phyloP scores from a whole-genome alignment of 2,113 vertebrate species.

The Pyxicephalus adspersus region DNA sequence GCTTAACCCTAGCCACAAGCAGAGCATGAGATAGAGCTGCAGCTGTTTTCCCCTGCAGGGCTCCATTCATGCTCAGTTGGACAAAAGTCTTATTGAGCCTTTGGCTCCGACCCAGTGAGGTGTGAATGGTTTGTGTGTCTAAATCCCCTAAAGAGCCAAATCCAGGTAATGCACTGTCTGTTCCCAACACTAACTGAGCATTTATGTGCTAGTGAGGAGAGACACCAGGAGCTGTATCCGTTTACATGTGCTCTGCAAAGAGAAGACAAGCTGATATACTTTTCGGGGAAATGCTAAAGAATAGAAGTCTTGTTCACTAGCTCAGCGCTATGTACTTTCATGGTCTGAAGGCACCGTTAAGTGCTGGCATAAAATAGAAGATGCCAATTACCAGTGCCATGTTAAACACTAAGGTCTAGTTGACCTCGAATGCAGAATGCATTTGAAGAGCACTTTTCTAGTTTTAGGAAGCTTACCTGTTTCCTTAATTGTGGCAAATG shows the following conservation, averaged over 20 bases:
- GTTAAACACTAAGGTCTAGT: no score
- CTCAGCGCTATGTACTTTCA: background rate
- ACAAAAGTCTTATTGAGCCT: conserved; percentile 44
- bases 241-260: conserved; percentile 45
- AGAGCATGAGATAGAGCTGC: conserved; percentile 24
- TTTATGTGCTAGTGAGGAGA: conserved; percentile 21
- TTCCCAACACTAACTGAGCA: conserved; percentile 41
- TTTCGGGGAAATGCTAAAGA: conserved; percentile 26
- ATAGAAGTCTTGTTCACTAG: conserved; percentile 30
- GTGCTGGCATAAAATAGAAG: no score
- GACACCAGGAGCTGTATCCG: conserved; percentile 35
- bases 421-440: no score
- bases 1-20: conserved; percentile 34
- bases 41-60: conserved; percentile 26
- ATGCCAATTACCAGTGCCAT: no score
- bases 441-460: no score
- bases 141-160: conserved; percentile 46
- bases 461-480: no score
- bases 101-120: conserved; percentile 48
- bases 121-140: conserved; percentile 53
- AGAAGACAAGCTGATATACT: conserved; percentile 23
- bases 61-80: conserved; percentile 34
- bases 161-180: conserved; percentile 29
- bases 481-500: no score
- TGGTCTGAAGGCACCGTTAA: no score